Conservation (phyloP, 2,888 invertebrate genomes). For the Ochropleura plecta region DNA sequence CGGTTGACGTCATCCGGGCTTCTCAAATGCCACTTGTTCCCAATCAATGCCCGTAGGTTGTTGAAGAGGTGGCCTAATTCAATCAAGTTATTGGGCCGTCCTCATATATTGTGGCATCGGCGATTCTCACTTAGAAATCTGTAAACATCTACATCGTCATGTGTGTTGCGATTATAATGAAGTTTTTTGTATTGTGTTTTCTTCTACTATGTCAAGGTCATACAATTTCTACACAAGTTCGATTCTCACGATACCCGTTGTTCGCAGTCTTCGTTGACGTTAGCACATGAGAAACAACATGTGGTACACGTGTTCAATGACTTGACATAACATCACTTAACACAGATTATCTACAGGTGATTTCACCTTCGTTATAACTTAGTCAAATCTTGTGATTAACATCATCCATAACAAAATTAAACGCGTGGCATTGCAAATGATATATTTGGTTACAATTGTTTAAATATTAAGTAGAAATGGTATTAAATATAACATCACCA, state of each 20-base stretch:
- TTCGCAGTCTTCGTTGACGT: conserved; percentile 39
- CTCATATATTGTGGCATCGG: conserved; percentile 11
- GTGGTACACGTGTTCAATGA: conserved; percentile 33
- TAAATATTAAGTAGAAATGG: neutral
- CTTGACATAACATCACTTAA: conserved; percentile 5
- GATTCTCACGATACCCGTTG: conserved; percentile 57
- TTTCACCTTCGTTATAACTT: neutral
- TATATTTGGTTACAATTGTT: conserved; percentile 24
- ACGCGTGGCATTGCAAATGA: neutral
- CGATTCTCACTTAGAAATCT: conserved; percentile 19
- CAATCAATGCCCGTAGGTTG: conserved; percentile 30
- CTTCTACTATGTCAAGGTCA: conserved; percentile 38
- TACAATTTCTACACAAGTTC: conserved; percentile 47
- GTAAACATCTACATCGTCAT: conserved; percentile 11
- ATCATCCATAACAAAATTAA: conserved; percentile 10
- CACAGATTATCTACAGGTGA: neutral
- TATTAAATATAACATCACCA: conserved; percentile 69
- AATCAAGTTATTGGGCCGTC: conserved; percentile 42
- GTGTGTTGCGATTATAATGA: conserved; percentile 18
- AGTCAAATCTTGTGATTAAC: neutral
- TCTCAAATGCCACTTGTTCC: conserved; percentile 46
- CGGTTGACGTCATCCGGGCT: conserved; percentile 46
- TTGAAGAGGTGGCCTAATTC: conserved; percentile 46
- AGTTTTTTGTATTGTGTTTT: conserved; percentile 5
- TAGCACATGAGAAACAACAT: conserved; percentile 56